Evolutionary conservation across 1,140 invertebrate species (phyloP).

Genomic region (Chironomus striatipennis): DNA sequence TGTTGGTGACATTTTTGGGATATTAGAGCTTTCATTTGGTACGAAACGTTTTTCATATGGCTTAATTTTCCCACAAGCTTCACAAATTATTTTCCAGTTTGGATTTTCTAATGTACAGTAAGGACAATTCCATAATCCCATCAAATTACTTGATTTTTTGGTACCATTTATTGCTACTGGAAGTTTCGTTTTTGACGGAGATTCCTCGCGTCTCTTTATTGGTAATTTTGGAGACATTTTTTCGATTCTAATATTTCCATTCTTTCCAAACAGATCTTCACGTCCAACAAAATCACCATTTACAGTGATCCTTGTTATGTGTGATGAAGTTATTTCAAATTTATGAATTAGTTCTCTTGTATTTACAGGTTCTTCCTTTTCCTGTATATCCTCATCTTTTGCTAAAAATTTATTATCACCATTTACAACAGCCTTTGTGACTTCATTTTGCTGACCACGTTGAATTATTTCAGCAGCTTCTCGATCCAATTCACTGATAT

Average conservation of each 20-base stretch:
- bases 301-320: constrained; percentile 48
- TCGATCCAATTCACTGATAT: constrained; percentile 69
- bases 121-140: constrained; percentile 43
- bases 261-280: constrained; percentile 24
- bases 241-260: constrained; percentile 23
- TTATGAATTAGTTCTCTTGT: constrained; percentile 52
- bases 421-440: constrained; percentile 32
- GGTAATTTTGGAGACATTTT: not conserved
- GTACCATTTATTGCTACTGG: not conserved
- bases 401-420: constrained; percentile 35
- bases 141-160: constrained; percentile 7
- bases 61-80: constrained; percentile 44
- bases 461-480: constrained; percentile 67
- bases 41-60: constrained; percentile 29
- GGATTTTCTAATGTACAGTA: constrained; percentile 47
- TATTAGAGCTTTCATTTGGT: not conserved
- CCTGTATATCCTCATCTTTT: constrained; percentile 37
- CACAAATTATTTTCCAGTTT: constrained; percentile 47
- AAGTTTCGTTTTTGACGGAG: not conserved
- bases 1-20: not conserved
- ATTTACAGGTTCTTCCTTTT: constrained; percentile 31
- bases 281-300: constrained; percentile 42
- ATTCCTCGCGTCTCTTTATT: not conserved
- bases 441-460: constrained; percentile 40
- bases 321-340: constrained; percentile 50